Evolutionary conservation across 2,113 vertebrate species (phyloP).

Genomic region (Psephotus haematonotus): DNA sequence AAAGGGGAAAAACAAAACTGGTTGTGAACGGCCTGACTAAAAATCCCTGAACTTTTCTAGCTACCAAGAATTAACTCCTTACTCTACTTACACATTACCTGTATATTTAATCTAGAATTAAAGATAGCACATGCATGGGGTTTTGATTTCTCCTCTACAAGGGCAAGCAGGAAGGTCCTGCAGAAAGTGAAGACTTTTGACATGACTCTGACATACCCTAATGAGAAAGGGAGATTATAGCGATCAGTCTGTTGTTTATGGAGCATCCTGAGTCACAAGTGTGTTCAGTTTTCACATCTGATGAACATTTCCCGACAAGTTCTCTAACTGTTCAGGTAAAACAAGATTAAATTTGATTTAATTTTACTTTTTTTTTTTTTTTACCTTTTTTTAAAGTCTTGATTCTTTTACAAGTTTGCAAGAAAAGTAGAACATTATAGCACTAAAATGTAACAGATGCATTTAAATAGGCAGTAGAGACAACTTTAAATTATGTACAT

Average conservation of each 20-base stretch:
- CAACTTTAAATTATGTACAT: not conserved
- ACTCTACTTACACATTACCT: not conserved
- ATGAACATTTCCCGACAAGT: not conserved
- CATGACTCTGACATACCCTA: not conserved
- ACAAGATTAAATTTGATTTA: not conserved
- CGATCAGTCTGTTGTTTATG: not conserved
- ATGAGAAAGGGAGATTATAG: not conserved
- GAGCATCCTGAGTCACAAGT: not conserved
- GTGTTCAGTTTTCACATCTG: not conserved
- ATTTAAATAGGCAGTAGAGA: not conserved
- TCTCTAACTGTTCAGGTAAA: not conserved
- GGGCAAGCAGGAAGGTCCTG: not conserved
- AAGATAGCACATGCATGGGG: not conserved
- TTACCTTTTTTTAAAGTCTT: too few relatives aligned
- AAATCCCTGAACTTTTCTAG: not conserved
- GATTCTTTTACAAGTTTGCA: not conserved
- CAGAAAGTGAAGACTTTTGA: not conserved
- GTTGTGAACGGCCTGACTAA: not conserved
- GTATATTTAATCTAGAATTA: not conserved
- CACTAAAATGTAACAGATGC: not conserved
- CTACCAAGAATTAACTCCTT: not conserved
- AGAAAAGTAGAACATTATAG: not conserved
- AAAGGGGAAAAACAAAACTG: not conserved
- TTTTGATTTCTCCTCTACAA: not conserved
- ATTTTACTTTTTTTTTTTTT: not conserved